Base-by-base conservation (phyloP, 2,888 invertebrate species). In the Drepana falcataria region DNA sequence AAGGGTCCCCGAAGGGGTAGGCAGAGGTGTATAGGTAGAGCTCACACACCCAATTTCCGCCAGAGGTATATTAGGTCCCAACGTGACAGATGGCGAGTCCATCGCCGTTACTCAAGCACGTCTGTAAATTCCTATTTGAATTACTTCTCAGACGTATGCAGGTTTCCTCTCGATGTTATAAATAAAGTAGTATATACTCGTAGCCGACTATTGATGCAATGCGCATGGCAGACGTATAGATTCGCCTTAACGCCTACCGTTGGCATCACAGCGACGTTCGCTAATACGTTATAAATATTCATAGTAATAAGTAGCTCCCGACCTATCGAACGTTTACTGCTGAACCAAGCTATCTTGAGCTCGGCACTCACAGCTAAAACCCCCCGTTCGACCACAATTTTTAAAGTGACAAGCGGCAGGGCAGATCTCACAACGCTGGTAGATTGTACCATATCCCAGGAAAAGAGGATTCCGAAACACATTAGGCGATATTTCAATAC, bases 221-320 rank as follows among this genome's bases (percentile, higher is more conserved):
- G 21, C 21, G 49, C 51, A 58, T 56, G 21, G 59, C 61, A 53
- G 55, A 9, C 48, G 54, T 52, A 9, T 52, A 54, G 62, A 61
- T 64, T 57, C 64, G 71, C 84, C 85, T 85, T 85, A 84, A 83
- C 66, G 68, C 57, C 60, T 59, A 75, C 75, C 76, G 78, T 80
- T 75, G 77, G 79, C 74, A 76, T 74, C 79, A 75, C 66, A 66
- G 75, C 79, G 75, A 74, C 81, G 83, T 80, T 84, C 76, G 55
- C 84, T 88, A 88, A 88, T 88, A 87, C 75, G 84, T 86, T 86
- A 89, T 89, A 89, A 89, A 89, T 89, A 89, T 89, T 88, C 89
- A 89, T 87, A 82, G 83, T 78, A 78, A 82, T 87, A 89, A 89
- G 88, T 85, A 89, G 86, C 87, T 84, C 65, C 76, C 73, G 63